phyloP scores from a whole-genome alignment of 2,888 invertebrate genomes.

The Pandemis cinnamomeana region DNA sequence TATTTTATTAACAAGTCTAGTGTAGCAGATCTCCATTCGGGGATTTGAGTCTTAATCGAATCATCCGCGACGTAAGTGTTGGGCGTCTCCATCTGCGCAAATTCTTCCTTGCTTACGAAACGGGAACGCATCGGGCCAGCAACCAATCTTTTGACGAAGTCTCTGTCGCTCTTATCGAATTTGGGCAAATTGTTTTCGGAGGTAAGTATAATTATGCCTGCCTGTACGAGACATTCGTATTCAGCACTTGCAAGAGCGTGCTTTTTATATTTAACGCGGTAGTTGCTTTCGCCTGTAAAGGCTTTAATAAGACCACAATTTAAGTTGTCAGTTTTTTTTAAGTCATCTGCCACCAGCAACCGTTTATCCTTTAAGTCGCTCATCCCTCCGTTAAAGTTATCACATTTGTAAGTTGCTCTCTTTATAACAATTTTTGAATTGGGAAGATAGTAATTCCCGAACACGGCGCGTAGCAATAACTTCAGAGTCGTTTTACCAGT shows the following conservation, averaged over 20 bases:
- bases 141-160: conserved; percentile 22
- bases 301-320: conserved; percentile 20
- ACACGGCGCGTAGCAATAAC: conserved; percentile 24
- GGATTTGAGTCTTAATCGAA: conserved; percentile 26
- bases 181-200: conserved; percentile 17
- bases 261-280: conserved; percentile 15
- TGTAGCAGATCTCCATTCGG: conserved; percentile 31
- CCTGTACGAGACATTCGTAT: conserved; percentile 19
- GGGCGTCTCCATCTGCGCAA: not conserved
- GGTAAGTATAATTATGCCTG: conserved; percentile 22
- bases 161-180: conserved; percentile 27
- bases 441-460: conserved; percentile 24
- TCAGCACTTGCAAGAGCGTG: not conserved
- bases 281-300: conserved; percentile 11
- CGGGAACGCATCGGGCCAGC: conserved; percentile 29
- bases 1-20: conserved; percentile 34
- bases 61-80: conserved; percentile 20
- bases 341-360: conserved; percentile 18
- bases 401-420: not conserved
- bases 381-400: not conserved
- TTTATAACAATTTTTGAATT: conserved; percentile 12
- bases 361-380: not conserved
- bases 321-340: conserved; percentile 26
- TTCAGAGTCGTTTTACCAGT: conserved; percentile 27
- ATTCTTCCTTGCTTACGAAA: not conserved